Evolutionary conservation across 2,113 vertebrate species (phyloP).

Genomic region (Lethenteron reissneri): DNA sequence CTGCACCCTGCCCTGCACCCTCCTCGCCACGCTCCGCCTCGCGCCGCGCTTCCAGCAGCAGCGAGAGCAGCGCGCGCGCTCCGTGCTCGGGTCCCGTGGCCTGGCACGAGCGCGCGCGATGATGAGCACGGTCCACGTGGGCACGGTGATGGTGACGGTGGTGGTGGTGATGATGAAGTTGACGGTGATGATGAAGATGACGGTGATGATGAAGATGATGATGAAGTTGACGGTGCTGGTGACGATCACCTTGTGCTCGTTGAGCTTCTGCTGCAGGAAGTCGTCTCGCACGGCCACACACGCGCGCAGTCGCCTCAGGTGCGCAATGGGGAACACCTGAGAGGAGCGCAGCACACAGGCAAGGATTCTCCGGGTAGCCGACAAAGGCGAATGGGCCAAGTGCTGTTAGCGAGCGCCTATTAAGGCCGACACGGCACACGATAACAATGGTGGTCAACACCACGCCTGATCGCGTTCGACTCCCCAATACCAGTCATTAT

Average conservation of each 20-base stretch:
- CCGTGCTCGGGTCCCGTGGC: not conserved
- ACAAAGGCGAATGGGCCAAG: too few relatives aligned
- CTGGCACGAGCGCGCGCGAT: not conserved
- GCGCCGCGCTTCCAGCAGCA: slow-evolving; percentile 41
- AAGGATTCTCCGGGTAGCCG: too few relatives aligned
- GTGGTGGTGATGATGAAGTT: not conserved
- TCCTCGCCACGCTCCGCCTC: slow-evolving; percentile 37
- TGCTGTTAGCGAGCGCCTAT: too few relatives aligned
- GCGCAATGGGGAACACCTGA: slow-evolving; percentile 61
- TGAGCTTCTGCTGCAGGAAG: slow-evolving; percentile 39
- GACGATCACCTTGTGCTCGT: slow-evolving; percentile 35
- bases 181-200: too few relatives aligned
- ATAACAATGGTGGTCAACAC: too few relatives aligned
- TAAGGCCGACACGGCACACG: too few relatives aligned
- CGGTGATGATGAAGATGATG: too few relatives aligned
- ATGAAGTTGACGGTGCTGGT: too few relatives aligned
- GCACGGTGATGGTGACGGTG: not conserved
- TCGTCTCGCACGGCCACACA: slow-evolving; percentile 34
- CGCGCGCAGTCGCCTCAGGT: slow-evolving; percentile 30
- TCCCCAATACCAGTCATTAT: too few relatives aligned
- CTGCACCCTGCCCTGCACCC: slow-evolving; percentile 41
- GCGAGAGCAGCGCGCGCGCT: not conserved
- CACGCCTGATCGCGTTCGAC: too few relatives aligned
- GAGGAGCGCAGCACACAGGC: too few relatives aligned
- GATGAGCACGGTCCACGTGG: not conserved